A percentile compares a stretch with the other conserved stretches of the same genome.
Evolutionary conservation across 2,888 invertebrate species (phyloP).

Genomic region (Lamproptera curius): DNA sequence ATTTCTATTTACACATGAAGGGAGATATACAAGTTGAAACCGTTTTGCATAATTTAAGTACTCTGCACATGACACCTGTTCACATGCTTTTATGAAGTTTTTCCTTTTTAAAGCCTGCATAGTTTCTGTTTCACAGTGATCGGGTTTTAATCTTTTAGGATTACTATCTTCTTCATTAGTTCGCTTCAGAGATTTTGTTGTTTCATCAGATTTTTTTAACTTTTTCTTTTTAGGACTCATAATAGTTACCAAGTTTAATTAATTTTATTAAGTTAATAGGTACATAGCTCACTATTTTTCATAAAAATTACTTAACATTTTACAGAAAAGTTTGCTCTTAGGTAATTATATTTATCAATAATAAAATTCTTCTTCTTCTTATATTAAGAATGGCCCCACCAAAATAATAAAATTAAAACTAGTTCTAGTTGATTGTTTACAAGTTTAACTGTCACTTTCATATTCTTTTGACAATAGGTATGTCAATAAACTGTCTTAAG

Average conservation of each 20-base stretch:
- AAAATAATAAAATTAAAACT: too few relatives aligned
- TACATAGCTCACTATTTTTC: neutral
- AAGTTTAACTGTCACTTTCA: too few relatives aligned
- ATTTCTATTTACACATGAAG: constrained; percentile 42
- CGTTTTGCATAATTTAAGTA: constrained; percentile 49
- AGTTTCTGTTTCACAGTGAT: constrained; percentile 26
- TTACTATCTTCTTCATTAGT: constrained; percentile 27
- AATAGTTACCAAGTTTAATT: neutral
- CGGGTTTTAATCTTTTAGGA: constrained; percentile 39
- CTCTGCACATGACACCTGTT: constrained; percentile 50
- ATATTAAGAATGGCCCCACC: too few relatives aligned
- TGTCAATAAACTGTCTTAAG: too few relatives aligned
- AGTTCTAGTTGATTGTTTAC: too few relatives aligned
- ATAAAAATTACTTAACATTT: too few relatives aligned
- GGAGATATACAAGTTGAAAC: constrained; percentile 47
- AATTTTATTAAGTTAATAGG: too few relatives aligned
- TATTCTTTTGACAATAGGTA: too few relatives aligned
- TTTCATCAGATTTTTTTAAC: constrained; percentile 26
- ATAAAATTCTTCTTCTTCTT: too few relatives aligned
- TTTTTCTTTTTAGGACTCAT: constrained; percentile 50
- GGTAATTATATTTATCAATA: too few relatives aligned
- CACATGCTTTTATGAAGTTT: constrained; percentile 61
- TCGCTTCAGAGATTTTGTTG: constrained; percentile 29
- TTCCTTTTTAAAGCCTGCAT: constrained; percentile 43
- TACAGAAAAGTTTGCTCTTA: too few relatives aligned